Evolutionary conservation across 2,888 invertebrate genomes (phyloP).

Genomic region (Cremastinae sp.): DNA sequence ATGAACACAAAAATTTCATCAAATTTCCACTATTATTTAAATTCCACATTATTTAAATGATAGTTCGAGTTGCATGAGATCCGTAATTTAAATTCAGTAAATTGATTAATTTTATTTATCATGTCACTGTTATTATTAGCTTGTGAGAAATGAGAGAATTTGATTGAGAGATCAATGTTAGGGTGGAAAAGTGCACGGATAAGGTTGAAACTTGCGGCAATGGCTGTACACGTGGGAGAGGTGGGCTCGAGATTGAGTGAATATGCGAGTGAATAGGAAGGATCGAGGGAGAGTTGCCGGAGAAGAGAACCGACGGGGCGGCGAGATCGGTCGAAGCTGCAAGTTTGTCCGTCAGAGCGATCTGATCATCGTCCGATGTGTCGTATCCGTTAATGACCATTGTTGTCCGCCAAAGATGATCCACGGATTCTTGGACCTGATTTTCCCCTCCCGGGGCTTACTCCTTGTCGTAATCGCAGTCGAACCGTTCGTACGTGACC

Average conservation of each 20-base stretch:
- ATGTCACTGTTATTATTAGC: too few relatives aligned
- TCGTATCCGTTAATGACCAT: constrained; percentile 77
- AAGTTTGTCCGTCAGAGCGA: constrained; percentile 69
- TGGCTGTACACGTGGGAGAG: not conserved
- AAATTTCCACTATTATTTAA: too few relatives aligned
- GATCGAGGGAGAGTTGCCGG: constrained; percentile 23
- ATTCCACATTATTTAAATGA: too few relatives aligned
- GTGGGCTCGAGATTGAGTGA: constrained; percentile 38
- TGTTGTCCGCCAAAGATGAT: constrained; percentile 76
- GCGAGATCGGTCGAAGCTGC: constrained; percentile 47
- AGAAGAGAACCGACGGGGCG: constrained; percentile 30
- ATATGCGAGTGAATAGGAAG: constrained; percentile 50
- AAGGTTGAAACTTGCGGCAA: too few relatives aligned
- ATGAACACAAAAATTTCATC: too few relatives aligned
- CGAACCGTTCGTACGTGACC: constrained; percentile 66
- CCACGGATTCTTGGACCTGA: constrained; percentile 66
- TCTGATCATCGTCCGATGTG: constrained; percentile 64
- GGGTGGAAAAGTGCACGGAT: too few relatives aligned
- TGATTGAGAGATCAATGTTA: too few relatives aligned
- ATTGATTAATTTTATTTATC: too few relatives aligned
- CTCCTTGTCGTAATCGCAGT: constrained; percentile 29
- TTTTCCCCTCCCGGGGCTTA: constrained; percentile 49
- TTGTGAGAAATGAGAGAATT: too few relatives aligned
- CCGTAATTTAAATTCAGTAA: too few relatives aligned
- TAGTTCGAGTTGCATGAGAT: too few relatives aligned